Percentiles rank a stretch among this genome's conserved stretches.
Conservation (phyloP, 2,888 invertebrate genomes). For the Folsomia manolachei region DNA sequence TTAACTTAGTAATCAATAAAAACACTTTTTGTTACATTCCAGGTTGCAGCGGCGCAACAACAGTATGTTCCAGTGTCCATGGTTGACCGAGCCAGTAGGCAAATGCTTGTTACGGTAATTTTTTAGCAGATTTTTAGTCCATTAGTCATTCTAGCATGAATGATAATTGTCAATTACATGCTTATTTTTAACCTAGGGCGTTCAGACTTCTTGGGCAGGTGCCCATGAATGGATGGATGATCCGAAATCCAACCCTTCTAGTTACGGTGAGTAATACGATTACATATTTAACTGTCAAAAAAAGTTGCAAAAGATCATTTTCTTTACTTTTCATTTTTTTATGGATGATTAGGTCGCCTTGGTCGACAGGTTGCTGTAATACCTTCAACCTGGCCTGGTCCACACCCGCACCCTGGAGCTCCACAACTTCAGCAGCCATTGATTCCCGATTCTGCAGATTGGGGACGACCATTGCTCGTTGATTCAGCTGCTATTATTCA, state of each 20-base stretch:
- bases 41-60: slow-evolving; percentile 67
- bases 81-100: slow-evolving; percentile 78
- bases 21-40: background rate
- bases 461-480: slow-evolving; percentile 73
- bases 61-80: slow-evolving; percentile 92
- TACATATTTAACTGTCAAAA: no score
- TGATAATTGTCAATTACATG: no score
- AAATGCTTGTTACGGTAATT: slow-evolving; percentile 71
- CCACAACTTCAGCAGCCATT: slow-evolving; percentile 62
- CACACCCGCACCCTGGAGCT: slow-evolving; percentile 51
- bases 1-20: background rate
- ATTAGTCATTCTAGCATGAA: no score
- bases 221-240: no score
- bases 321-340: no score
- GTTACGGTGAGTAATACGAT: no score
- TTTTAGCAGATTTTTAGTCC: background rate
- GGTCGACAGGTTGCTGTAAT: slow-evolving; percentile 77
- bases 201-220: slow-evolving; percentile 68
- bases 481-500: slow-evolving; percentile 72
- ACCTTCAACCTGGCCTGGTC: slow-evolving; percentile 75
- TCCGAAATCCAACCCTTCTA: no score
- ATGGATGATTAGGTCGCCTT: no score
- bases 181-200: slow-evolving; percentile 61
- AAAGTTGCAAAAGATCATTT: no score
- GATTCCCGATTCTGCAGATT: slow-evolving; percentile 62